Base-by-base conservation (phyloP, 2,888 invertebrate genomes). In the Diaphora mendica region DNA sequence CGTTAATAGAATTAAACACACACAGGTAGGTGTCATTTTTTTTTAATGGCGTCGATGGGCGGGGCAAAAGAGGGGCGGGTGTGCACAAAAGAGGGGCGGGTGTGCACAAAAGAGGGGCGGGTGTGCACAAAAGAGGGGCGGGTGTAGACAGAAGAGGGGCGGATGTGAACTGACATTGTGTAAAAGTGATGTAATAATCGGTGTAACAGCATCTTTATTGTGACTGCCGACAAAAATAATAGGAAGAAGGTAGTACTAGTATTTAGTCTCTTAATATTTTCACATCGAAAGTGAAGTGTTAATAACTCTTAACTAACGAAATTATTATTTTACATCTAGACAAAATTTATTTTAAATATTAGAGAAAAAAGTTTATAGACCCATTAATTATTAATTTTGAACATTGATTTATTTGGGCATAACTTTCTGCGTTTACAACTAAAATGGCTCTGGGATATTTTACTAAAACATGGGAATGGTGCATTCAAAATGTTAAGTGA, bases 11-110 rank as follows among this genome's bases (percentile, higher is more conserved):
- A 67, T 71, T 74, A 70, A 75, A 70, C 23, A 70, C 44, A 73
- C 13, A 26, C 35, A 62, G 35, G 73, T 75, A 79, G 77, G 83
- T 79, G 81, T 81, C 17, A 35, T 64, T 77, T 65, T 77, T 66
- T 68, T 69, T 66, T 64, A 55, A 39, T 66, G 48, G 51, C 20
- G 67, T 64, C 17, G 51, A 74, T 74, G 77, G 81, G 70, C 71
- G 26, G 33, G 62, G 44, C 68, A 74, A 48, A 69, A 75, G 15
- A 44, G 44, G 77, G 81, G 70, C 72, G 30, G 33, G 62, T 66
- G 23, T 35, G 13, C 35, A 72, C 70, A 26, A 51, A 69, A 75
- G 68, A 77, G 77, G 83, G 82, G 83, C 83, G 82, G 72, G 72
- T 72, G 42, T 68, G 64, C 72, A 74, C 72, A n/a, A n/a, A n/a